phyloP scores from a whole-genome alignment of 2,113 vertebrate species.

The Petrocephalus zakoni region DNA sequence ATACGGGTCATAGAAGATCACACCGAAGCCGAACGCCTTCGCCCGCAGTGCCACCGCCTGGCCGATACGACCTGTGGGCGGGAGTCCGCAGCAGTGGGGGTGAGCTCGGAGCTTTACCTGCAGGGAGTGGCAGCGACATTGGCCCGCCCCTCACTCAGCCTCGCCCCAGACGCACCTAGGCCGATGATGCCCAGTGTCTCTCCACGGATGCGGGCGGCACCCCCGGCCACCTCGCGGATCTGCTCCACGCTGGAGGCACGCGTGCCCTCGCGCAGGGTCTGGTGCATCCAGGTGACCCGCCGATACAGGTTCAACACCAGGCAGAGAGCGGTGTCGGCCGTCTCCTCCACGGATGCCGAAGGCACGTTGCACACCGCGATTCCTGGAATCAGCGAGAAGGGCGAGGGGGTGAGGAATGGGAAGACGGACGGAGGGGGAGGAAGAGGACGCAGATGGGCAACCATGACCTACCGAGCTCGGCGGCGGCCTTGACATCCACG shows the following conservation, averaged over 20 bases:
- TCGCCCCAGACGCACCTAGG: slow-evolving; percentile 62
- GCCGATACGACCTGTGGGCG: slow-evolving; percentile 72
- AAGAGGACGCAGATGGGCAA: neutral
- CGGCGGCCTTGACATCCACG: slow-evolving; percentile 81
- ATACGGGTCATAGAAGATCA: slow-evolving; percentile 87
- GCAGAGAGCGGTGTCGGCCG: slow-evolving; percentile 82
- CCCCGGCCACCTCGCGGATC: slow-evolving; percentile 81
- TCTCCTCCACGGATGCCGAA: slow-evolving; percentile 81
- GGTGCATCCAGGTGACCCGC: slow-evolving; percentile 83
- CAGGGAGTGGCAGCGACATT: neutral
- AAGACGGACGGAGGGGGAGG: neutral
- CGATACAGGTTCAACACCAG: slow-evolving; percentile 85
- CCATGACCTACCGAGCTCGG: slow-evolving; percentile 71
- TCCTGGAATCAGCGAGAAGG: slow-evolving; percentile 50
- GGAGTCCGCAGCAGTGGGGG: neutral
- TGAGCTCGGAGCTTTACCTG: neutral
- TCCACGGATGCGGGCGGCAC: slow-evolving; percentile 82
- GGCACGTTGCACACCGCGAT: slow-evolving; percentile 85
- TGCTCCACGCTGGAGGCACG: slow-evolving; percentile 79
- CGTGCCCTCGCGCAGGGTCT: slow-evolving; percentile 80
- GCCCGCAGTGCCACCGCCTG: slow-evolving; percentile 83
- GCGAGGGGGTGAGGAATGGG: neutral
- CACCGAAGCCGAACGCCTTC: slow-evolving; percentile 82
- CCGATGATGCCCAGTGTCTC: slow-evolving; percentile 85
- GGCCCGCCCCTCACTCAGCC: neutral